Percentiles rank a stretch among this genome's conserved stretches.
phyloP scores from a whole-genome alignment of 2,797 vertebrate genomes.

The Chelmon rostratus region DNA sequence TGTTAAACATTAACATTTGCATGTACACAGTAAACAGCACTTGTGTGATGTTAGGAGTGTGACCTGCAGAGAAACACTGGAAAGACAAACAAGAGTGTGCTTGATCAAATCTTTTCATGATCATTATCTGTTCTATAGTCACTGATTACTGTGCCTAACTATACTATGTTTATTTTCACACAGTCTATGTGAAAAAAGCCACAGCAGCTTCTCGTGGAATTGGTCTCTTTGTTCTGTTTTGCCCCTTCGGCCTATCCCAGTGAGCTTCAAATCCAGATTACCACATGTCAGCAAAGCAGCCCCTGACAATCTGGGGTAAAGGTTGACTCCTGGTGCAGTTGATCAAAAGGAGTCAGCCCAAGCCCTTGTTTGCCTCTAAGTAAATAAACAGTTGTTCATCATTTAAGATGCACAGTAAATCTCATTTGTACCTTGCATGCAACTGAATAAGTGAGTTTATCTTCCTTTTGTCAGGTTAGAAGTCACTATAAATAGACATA shows the following conservation, averaged over 20 bases:
- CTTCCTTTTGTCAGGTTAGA: not conserved
- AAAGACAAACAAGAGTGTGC: not conserved
- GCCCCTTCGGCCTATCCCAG: constrained; percentile 25
- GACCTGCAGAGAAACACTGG: not conserved
- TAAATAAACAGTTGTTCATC: not conserved
- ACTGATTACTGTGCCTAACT: not conserved
- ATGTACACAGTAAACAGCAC: not conserved
- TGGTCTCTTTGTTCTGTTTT: constrained; percentile 41
- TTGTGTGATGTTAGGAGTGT: not conserved
- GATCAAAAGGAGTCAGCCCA: constrained; percentile 32
- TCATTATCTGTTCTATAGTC: not conserved
- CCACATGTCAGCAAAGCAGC: constrained; percentile 41
- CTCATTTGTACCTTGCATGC: not conserved
- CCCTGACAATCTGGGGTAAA: constrained; percentile 52
- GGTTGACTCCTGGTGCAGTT: constrained; percentile 39
- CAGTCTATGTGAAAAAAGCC: not conserved
- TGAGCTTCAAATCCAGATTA: constrained; percentile 56
- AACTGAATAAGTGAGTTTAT: not conserved
- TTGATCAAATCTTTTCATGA: constrained; percentile 4
- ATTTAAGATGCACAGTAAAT: not conserved
- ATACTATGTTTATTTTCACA: constrained; percentile 1
- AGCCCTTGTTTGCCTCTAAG: not conserved
- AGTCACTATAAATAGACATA: not conserved
- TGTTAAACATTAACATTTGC: constrained; percentile 38
- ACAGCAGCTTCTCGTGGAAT: not conserved